Evolutionary conservation across 2,888 invertebrate genomes (phyloP).

Genomic region (Antheraea yamamai): DNA sequence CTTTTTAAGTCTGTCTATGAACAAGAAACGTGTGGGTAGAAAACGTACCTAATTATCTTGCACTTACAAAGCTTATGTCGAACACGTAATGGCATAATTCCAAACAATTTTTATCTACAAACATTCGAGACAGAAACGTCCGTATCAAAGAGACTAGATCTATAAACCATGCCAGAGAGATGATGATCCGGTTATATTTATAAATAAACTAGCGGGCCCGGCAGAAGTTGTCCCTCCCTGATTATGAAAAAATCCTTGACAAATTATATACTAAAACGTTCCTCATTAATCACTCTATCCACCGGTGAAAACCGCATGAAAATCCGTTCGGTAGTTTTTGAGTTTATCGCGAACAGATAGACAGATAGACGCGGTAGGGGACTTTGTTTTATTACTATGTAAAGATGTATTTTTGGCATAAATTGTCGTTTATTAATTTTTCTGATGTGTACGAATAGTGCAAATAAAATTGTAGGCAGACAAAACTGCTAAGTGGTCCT

Average conservation of each 20-base stretch:
- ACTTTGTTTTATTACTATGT: no score
- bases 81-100: slow-evolving; percentile 10
- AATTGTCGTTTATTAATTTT: no score
- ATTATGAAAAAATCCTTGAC: no score
- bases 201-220: not conserved
- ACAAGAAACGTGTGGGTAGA: not conserved
- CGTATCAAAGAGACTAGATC: slow-evolving; percentile 6
- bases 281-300: no score
- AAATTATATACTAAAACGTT: no score
- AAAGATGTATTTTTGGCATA: not conserved
- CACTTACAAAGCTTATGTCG: not conserved
- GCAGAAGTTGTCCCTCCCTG: no score
- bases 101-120: slow-evolving; percentile 7
- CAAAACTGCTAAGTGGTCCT: not conserved
- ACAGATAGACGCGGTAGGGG: no score
- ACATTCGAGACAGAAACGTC: not conserved
- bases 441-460: no score
- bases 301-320: no score
- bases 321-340: no score
- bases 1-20: not conserved
- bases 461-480: no score
- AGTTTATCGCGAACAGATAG: no score
- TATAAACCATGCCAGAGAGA: not conserved
- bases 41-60: not conserved
- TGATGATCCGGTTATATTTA: not conserved